Conservation (phyloP, 1,140 invertebrate species). For the Metaphire vulgaris region DNA sequence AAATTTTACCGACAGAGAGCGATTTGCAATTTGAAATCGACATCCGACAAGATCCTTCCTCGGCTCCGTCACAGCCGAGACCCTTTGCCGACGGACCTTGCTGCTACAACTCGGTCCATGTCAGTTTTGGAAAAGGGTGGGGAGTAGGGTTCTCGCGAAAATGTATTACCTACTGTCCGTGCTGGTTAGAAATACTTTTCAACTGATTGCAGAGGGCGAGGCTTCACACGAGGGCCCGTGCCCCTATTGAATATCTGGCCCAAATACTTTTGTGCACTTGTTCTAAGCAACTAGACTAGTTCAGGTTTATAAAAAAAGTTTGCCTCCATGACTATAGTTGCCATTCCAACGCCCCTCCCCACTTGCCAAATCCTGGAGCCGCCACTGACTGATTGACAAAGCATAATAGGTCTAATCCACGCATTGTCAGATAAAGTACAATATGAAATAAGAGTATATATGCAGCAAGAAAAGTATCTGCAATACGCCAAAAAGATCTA, state of each 20-base stretch:
- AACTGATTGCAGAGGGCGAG: background rate
- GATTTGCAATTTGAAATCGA: too few relatives aligned
- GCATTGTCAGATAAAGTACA: too few relatives aligned
- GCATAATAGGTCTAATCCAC: too few relatives aligned
- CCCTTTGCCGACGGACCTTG: background rate
- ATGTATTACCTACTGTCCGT: constrained; percentile 6
- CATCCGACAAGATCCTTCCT: background rate
- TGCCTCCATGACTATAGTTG: too few relatives aligned
- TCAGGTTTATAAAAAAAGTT: background rate
- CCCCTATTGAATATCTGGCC: background rate
- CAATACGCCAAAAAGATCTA: too few relatives aligned
- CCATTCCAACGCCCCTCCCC: too few relatives aligned
- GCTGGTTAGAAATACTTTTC: constrained; percentile 6
- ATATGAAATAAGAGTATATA: too few relatives aligned
- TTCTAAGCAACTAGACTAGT: background rate
- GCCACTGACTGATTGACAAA: too few relatives aligned
- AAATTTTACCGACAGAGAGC: too few relatives aligned
- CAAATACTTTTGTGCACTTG: background rate
- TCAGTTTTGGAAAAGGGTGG: constrained; percentile 17
- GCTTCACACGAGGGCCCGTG: background rate
- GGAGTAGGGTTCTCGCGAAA: background rate
- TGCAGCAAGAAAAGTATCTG: too few relatives aligned
- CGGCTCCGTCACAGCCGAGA: background rate
- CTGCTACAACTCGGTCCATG: background rate
- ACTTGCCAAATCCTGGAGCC: too few relatives aligned